Evolutionary conservation across 2,113 vertebrate species (phyloP).

Genomic region (Oriolus oriolus): DNA sequence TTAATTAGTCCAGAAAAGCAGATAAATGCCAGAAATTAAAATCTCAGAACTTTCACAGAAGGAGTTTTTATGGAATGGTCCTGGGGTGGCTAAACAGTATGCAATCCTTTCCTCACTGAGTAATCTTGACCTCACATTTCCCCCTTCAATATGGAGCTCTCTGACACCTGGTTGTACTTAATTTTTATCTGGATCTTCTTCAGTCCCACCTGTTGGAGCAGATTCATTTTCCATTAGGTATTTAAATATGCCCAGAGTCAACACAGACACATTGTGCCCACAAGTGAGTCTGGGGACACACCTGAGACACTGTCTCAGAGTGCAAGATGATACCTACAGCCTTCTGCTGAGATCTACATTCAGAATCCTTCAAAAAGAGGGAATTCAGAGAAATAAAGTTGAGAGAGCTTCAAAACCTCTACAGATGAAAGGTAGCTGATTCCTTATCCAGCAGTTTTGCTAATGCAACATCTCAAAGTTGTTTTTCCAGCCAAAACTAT

Average conservation of each 20-base stretch:
- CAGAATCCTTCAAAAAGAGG: not conserved
- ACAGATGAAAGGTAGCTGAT: not conserved
- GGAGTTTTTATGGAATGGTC: not conserved
- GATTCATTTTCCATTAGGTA: not conserved
- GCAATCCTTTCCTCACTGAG: not conserved
- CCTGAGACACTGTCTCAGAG: not conserved
- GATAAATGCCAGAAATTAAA: not conserved
- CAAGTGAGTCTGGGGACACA: not conserved
- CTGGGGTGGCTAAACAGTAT: not conserved
- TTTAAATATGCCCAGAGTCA: not conserved
- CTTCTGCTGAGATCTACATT: not conserved
- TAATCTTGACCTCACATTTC: not conserved
- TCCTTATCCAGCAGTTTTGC: conserved; percentile 29
- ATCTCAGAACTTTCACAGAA: not conserved
- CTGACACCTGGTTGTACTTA: not conserved
- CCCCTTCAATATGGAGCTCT: not conserved
- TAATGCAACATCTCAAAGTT: not conserved
- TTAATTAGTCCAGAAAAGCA: not conserved
- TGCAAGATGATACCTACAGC: not conserved
- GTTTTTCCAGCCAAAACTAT: conserved; percentile 36
- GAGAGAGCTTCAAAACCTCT: not conserved
- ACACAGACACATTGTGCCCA: not conserved
- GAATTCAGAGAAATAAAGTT: not conserved
- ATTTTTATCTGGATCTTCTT: not conserved
- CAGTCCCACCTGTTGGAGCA: not conserved